phyloP scores from a whole-genome alignment of 2,888 invertebrate genomes.

The Apodemia hepburni region DNA sequence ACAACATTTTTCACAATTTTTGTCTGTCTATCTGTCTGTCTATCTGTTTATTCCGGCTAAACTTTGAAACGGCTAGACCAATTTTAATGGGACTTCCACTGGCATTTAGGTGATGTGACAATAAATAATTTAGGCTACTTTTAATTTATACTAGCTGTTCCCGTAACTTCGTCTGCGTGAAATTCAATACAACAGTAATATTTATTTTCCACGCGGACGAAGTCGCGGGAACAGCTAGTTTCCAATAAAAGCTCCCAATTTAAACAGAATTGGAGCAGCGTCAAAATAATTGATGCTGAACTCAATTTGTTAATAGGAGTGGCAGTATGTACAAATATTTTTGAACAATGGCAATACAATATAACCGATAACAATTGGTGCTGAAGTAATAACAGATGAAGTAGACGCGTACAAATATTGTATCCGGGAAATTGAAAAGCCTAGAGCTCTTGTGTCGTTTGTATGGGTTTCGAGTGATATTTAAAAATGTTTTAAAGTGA shows the following conservation, averaged over 20 bases:
- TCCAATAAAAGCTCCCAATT: background rate
- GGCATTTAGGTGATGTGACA: too few relatives aligned
- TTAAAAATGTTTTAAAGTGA: background rate
- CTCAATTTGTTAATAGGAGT: slow-evolving; percentile 5
- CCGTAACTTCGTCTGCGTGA: too few relatives aligned
- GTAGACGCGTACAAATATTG: slow-evolving; percentile 5
- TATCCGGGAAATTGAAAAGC: background rate
- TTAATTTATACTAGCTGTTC: too few relatives aligned
- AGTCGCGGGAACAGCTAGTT: background rate
- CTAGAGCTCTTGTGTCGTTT: background rate
- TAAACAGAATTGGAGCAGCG: background rate
- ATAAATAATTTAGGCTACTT: too few relatives aligned
- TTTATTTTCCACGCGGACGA: too few relatives aligned
- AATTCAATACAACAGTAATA: too few relatives aligned
- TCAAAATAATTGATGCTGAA: background rate
- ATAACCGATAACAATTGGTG: slow-evolving; percentile 9
- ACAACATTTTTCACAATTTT: too few relatives aligned
- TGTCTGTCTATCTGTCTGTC: too few relatives aligned
- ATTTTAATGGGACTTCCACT: too few relatives aligned
- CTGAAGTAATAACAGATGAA: background rate
- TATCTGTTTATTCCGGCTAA: too few relatives aligned
- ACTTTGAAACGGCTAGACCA: too few relatives aligned
- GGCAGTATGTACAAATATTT: background rate
- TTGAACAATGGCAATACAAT: slow-evolving; percentile 2
- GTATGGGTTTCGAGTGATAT: slow-evolving; percentile 1